Conservation (phyloP, 23 tunicate species). For the Clavelina lepadiformis region DNA sequence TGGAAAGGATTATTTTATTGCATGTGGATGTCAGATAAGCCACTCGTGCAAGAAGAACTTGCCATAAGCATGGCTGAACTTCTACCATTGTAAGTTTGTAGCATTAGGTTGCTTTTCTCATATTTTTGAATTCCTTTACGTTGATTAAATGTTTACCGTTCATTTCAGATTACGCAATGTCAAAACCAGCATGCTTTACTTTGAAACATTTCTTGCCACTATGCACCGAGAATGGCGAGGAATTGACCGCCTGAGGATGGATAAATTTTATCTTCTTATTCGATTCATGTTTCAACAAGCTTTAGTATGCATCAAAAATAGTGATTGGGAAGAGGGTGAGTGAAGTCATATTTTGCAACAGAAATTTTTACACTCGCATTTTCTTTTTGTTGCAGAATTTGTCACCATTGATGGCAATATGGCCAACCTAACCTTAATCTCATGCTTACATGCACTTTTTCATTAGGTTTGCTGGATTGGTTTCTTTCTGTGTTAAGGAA, state of each 20-base stretch:
- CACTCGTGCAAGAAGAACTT: constrained; percentile 83
- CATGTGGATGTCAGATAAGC: constrained; percentile 98
- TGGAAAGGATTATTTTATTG: constrained; percentile 99
- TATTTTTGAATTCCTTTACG: neutral
- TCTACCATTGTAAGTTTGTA: constrained; percentile 43
- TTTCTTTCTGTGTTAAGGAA: constrained; percentile 23
- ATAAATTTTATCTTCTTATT: constrained; percentile 65
- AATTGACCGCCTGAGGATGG: constrained; percentile 92
- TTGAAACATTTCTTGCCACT: constrained; percentile 69
- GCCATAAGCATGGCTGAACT: constrained; percentile 72
- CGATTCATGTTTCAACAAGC: constrained; percentile 47
- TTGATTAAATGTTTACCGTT: neutral
- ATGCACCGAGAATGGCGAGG: constrained; percentile 93
- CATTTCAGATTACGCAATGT: constrained; percentile 33
- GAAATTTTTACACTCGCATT: no score
- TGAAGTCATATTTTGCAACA: no score
- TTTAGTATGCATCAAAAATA: constrained; percentile 43
- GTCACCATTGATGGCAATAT: no score
- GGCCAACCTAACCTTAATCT: no score
- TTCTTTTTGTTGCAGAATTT: no score
- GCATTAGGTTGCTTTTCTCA: neutral
- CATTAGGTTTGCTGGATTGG: constrained; percentile 51
- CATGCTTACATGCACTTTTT: no score
- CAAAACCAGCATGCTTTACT: constrained; percentile 67
- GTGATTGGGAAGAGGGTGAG: constrained; percentile 63